Percentiles rank a stretch among this genome's conserved stretches.
Conservation (phyloP, 2,113 vertebrate genomes). For the Ctenomys sociabilis region DNA sequence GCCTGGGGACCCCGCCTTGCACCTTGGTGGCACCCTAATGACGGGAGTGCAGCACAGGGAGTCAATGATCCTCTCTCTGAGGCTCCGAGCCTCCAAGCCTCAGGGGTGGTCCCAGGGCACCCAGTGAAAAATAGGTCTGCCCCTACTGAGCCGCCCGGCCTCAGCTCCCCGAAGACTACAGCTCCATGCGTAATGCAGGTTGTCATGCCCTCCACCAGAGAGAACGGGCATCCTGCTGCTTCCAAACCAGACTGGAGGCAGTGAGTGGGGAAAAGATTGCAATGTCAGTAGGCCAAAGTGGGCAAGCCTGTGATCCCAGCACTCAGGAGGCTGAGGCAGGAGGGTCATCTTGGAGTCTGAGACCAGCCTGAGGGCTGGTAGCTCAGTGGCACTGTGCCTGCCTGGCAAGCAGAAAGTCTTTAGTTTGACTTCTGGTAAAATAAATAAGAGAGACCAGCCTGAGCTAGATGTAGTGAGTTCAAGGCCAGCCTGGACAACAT, state of each 20-base stretch:
- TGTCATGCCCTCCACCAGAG: neutral
- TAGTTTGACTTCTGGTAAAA: too few species aligned
- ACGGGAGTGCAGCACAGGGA: neutral
- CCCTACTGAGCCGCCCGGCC: neutral
- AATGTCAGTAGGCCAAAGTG: neutral
- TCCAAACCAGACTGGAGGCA: neutral
- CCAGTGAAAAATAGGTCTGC: too few species aligned
- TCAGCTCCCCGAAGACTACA: constrained; percentile 3
- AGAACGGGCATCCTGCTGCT: neutral
- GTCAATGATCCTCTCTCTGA: too few species aligned
- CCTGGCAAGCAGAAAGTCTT: too few species aligned
- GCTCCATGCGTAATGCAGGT: constrained; percentile 68
- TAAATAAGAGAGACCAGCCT: neutral
- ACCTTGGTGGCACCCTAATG: neutral
- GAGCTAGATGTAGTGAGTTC: neutral
- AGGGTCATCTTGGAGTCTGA: neutral
- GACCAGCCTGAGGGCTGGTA: neutral
- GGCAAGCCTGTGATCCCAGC: neutral
- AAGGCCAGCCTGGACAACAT: neutral
- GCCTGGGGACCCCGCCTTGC: too few species aligned
- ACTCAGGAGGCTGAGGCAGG: neutral
- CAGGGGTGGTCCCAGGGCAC: neutral
- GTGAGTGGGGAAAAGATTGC: neutral
- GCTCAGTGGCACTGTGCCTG: too few species aligned
- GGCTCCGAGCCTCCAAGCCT: neutral